A percentile compares a stretch with the other conserved stretches of the same genome.
Conservation (phyloP, 1,140 invertebrate species). For the Zaprionus tsacasi region DNA sequence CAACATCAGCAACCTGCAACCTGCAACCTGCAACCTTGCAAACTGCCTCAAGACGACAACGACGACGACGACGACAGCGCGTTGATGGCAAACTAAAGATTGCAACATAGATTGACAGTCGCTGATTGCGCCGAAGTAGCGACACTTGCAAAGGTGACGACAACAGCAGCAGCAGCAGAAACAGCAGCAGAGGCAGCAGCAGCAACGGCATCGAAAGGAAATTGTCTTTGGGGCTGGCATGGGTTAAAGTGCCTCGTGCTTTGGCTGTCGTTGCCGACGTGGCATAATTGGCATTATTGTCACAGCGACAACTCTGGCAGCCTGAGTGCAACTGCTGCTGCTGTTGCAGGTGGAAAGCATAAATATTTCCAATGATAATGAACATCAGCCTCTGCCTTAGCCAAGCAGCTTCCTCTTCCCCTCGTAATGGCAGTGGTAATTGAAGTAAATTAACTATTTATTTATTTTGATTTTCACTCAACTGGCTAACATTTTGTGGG, state of each 20-base stretch:
- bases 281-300: constrained; percentile 74
- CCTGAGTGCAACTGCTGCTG: constrained; percentile 14
- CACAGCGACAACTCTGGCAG: constrained; percentile 61
- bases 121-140: constrained; percentile 68
- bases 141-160: constrained; percentile 32
- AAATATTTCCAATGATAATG: constrained; percentile 67
- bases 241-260: constrained; percentile 41
- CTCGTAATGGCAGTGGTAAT: constrained; percentile 13
- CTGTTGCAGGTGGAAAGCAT: constrained; percentile 28
- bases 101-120: constrained; percentile 78
- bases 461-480: constrained; percentile 18
- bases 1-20: constrained; percentile 4
- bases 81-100: constrained; percentile 66
- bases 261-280: constrained; percentile 18
- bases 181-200: constrained; percentile 7
- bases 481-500: not conserved
- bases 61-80: constrained; percentile 22
- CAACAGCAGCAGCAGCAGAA: constrained; percentile 12
- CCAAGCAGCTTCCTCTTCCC: not conserved
- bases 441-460: constrained; percentile 22
- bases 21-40: constrained; percentile 35
- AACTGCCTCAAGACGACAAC: constrained; percentile 48
- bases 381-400: constrained; percentile 9
- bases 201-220: constrained; percentile 45
- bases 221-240: constrained; percentile 46